Conservation (phyloP, 2,888 invertebrate genomes). For the Stenolophus ochropezus region DNA sequence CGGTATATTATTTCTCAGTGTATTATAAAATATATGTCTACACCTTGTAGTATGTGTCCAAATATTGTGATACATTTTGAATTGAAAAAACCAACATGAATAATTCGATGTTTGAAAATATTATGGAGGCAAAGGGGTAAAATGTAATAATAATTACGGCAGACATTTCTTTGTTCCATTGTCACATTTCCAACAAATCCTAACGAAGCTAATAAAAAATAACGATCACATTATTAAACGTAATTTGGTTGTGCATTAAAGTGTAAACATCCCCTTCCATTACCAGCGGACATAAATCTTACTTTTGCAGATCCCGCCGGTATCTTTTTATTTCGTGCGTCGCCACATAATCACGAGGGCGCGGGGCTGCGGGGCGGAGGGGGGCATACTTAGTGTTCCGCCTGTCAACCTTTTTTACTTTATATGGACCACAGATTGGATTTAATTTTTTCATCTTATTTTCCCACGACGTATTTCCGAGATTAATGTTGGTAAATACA, state of each 20-base stretch:
- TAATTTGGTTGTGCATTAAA: constrained; percentile 50
- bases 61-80: no score
- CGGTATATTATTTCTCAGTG: no score
- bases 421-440: background rate
- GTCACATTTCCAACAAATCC: background rate
- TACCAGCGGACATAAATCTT: constrained; percentile 52
- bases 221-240: constrained; percentile 47
- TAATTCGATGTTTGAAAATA: background rate
- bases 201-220: constrained; percentile 53
- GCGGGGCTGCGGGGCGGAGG: background rate
- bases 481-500: background rate
- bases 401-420: constrained; percentile 31
- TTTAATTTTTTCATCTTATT: constrained; percentile 24
- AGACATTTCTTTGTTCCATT: background rate
- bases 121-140: background rate
- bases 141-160: background rate
- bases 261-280: constrained; percentile 54
- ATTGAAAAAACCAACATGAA: background rate
- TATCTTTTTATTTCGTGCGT: constrained; percentile 46
- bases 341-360: constrained; percentile 32
- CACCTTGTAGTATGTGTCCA: no score
- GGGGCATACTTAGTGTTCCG: constrained; percentile 1
- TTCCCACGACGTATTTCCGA: background rate
- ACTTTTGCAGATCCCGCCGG: constrained; percentile 50
- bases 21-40: no score